phyloP scores from a whole-genome alignment of 2,113 vertebrate species.

The Ariopsis seemanni region DNA sequence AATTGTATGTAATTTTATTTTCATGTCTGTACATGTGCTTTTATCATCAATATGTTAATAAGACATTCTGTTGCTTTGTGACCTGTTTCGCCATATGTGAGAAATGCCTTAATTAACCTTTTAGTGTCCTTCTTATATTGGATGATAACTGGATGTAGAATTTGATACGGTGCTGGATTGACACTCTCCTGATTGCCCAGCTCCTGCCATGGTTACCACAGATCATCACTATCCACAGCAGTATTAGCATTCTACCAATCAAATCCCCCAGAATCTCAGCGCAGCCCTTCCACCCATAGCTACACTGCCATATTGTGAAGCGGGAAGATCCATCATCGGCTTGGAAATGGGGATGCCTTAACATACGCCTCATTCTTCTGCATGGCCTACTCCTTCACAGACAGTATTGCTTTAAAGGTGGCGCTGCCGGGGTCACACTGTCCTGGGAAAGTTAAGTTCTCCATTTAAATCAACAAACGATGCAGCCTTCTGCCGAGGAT shows the following conservation, averaged over 20 bases:
- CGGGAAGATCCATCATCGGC: slow-evolving; percentile 55
- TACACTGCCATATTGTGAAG: slow-evolving; percentile 50
- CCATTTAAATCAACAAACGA: slow-evolving; percentile 64
- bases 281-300: slow-evolving; percentile 26
- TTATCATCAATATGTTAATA: not conserved
- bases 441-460: slow-evolving; percentile 64
- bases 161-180: not conserved
- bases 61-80: not conserved
- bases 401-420: slow-evolving; percentile 55
- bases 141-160: not conserved
- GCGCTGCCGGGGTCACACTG: slow-evolving; percentile 53
- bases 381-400: slow-evolving; percentile 49
- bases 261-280: slow-evolving; percentile 36
- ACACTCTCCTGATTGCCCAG: not conserved
- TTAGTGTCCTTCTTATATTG: not conserved
- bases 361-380: slow-evolving; percentile 54
- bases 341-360: slow-evolving; percentile 49
- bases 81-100: not conserved
- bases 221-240: not conserved
- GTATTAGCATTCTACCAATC: slow-evolving; percentile 41
- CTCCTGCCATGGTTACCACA: slow-evolving; percentile 27
- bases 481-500: slow-evolving; percentile 59
- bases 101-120: slow-evolving; percentile 16
- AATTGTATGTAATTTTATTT: not conserved
- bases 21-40: not conserved